These are phyloP conservation scores for Ginglymostoma cirratum DNA, from an alignment of 2,113 vertebrate species.

Conservation along the genomic window DNA sequence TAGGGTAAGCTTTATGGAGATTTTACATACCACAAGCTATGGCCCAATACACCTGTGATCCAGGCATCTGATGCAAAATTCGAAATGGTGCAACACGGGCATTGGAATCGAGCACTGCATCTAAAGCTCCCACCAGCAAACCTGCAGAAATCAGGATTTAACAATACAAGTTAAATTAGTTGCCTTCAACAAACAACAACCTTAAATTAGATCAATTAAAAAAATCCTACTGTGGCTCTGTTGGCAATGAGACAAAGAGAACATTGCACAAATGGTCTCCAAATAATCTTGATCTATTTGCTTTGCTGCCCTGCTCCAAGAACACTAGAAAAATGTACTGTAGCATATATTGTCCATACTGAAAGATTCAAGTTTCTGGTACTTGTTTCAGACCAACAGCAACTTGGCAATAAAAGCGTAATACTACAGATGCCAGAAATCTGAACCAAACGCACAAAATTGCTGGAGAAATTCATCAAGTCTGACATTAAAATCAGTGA, in stretches of 20 bases:
- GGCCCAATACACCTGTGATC: constrained; percentile 85
- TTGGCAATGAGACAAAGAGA: not conserved
- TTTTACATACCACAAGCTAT: constrained; percentile 83
- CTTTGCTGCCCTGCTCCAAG: not conserved
- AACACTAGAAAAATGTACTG: not conserved
- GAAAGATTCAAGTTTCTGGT: not conserved
- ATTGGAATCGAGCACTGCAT: constrained; percentile 84
- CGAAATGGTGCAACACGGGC: constrained; percentile 83
- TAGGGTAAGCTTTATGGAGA: not conserved
- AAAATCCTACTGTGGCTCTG: no score
- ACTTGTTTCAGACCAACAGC: not conserved
- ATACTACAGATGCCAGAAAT: no score
- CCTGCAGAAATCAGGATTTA: constrained; percentile 54
- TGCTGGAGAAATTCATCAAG: no score
- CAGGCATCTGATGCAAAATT: constrained; percentile 87
- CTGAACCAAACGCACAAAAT: no score
- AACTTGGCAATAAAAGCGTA: not conserved
- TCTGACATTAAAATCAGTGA: no score
- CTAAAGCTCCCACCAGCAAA: constrained; percentile 87
- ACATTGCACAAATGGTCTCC: not conserved
- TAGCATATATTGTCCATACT: not conserved
- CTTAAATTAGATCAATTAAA: not conserved
- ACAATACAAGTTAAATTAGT: not conserved
- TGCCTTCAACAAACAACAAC: not conserved
- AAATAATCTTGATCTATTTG: not conserved